These are phyloP conservation scores for Netelia inedita DNA, from an alignment of 2,888 invertebrate species.

Conservation along the genomic window DNA sequence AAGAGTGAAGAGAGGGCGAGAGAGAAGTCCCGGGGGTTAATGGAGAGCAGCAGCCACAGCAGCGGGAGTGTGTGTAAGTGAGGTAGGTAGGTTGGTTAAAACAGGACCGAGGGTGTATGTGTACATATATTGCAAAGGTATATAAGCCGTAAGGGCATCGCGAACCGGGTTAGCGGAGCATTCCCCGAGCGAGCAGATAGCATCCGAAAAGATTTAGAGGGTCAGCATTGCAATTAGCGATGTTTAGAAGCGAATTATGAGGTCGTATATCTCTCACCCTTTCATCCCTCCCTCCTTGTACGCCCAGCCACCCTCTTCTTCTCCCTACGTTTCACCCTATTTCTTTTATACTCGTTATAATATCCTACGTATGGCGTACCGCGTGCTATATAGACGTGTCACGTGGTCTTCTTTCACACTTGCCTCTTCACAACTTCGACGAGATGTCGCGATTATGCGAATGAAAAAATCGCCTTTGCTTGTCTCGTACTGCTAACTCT, in stretches of 20 bases:
- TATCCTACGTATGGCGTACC: neutral
- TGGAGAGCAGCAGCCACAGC: slow-evolving; percentile 67
- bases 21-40: slow-evolving; percentile 68
- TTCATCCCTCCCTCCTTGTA: neutral
- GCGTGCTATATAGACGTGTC: neutral
- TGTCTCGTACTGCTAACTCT: neutral
- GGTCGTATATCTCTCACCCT: slow-evolving; percentile 77
- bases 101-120: slow-evolving; percentile 18
- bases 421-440: neutral
- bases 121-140: neutral
- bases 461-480: neutral
- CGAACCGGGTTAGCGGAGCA: slow-evolving; percentile 62
- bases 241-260: slow-evolving; percentile 82
- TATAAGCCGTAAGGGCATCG: slow-evolving; percentile 26
- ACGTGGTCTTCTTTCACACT: too few relatives aligned
- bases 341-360: slow-evolving; percentile 11
- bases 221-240: slow-evolving; percentile 80
- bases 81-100: slow-evolving; percentile 67
- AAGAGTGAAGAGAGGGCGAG: neutral
- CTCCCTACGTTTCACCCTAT: slow-evolving; percentile 13
- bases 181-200: slow-evolving; percentile 75
- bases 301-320: slow-evolving; percentile 66
- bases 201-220: slow-evolving; percentile 80
- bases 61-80: slow-evolving; percentile 63
- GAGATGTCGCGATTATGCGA: neutral